A percentile compares a stretch with the other conserved stretches of the same genome.
Conservation (phyloP, 2,888 invertebrate species). For the Thyatira batis region DNA sequence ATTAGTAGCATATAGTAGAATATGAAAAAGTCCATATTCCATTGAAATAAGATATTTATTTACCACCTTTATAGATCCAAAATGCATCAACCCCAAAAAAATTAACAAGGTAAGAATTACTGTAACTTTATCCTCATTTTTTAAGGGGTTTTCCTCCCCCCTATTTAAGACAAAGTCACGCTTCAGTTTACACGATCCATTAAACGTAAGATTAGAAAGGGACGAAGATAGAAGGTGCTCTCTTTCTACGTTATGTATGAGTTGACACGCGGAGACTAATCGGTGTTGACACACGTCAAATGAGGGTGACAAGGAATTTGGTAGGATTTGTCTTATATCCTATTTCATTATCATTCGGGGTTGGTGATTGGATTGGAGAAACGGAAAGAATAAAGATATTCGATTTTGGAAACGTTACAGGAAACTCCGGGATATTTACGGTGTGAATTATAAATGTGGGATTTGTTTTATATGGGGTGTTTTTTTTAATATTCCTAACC, state of each 20-base stretch:
- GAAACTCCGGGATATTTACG: neutral
- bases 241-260: conserved; percentile 15
- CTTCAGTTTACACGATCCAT: neutral
- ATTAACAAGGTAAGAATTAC: no score
- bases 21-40: no score
- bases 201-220: neutral
- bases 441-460: neutral
- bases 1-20: no score
- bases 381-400: conserved; percentile 20
- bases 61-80: no score
- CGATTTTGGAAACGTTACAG: conserved; percentile 16
- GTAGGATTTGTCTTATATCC: conserved; percentile 43
- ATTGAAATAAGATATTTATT: no score
- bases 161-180: neutral
- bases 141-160: neutral
- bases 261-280: conserved; percentile 34
- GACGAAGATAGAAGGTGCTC: conserved; percentile 1
- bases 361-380: conserved; percentile 27
- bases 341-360: conserved; percentile 41
- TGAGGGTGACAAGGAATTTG: conserved; percentile 45
- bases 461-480: neutral
- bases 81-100: no score
- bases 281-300: conserved; percentile 51
- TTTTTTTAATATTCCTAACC: neutral
- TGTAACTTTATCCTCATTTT: neutral